Base-by-base conservation (phyloP, 2,888 invertebrate genomes). In the Rhimphoctona megacephalus region DNA sequence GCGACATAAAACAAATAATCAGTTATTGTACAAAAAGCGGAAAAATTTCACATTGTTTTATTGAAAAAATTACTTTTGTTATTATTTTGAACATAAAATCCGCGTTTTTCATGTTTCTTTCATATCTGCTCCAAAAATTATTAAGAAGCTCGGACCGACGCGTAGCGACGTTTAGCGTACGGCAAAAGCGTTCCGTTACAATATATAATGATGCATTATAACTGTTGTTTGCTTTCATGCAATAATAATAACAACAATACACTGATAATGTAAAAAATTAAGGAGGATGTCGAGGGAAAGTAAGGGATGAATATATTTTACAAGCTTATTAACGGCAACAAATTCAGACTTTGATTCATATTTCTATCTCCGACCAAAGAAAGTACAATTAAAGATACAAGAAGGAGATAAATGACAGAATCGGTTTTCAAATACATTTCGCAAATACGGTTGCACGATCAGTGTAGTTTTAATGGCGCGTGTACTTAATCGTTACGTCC, bases 151-250 rank as follows among this genome's bases (percentile, higher is more conserved):
- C n/a, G n/a, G n/a, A n/a, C n/a, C n/a, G n/a, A n/a, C n/a, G n/a
- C n/a, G n/a, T n/a, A n/a, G n/a, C n/a, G n/a, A n/a, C n/a, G n/a
- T n/a, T n/a, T n/a, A n/a, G n/a, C n/a, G n/a, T n/a, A n/a, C n/a
- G n/a, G n/a, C n/a, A n/a, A n/a, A n/a, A n/a, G n/a, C n/a, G n/a
- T n/a, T n/a, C n/a, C n/a, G n/a, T n/a, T n/a, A n/a, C n/a, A n/a
- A n/a, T 78, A 69, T 67, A 67, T 74, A 73, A 78, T 36, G 54
- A 77, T 54, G 76, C 54, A 66, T 57, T 22, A 57, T 17, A 11
- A 67, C 49, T 33, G 14, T 67, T 43, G 36, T 14, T n/a, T 52
- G 78, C 30, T 79, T 54, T 25, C 17, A 57, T 73, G 22, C 25
- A 69, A 79, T 69, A 30, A 30, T 30, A 30, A 57, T 57, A 57